Evolutionary conservation across 2,888 invertebrate genomes (phyloP), one percentile per base, ranked within the genome.

Genomic region (Cryptophagus acutangulus): DNA sequence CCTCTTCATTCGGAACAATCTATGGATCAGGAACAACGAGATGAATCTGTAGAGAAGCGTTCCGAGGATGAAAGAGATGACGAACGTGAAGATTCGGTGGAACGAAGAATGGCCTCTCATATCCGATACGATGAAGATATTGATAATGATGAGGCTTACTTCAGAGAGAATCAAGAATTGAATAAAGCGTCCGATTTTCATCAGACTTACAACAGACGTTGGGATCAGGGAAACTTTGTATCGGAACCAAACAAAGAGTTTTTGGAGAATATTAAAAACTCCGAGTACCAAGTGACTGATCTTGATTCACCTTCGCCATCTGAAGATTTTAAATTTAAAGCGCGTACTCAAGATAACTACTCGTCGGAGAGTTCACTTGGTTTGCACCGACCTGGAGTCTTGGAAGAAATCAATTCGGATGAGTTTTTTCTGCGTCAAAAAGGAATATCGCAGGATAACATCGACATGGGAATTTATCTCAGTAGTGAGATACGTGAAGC

Each of bases 341-440:
- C 39, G 13, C 33, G 26, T 12, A 39, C 38, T n/a, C 35, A 73
- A 34, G 78, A 77, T 43, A 70, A 69, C 1, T 77, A 76, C 38
- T 81, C 80, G 0, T 78, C 79, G 1, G 76, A 76, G 1, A 80
- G 79, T 49, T 79, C 80, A 0, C 67, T 70, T 17, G 75, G 74
- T 30, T 59, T 72, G 17, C 31, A 15, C 14, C 71, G 78, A 36
- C 75, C 75, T 36, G 81, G 82, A 1, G 82, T 87, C 2, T 77
- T 90, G 58, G 89, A 89, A 70, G 87, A 89, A 72, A 85, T 89
- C 51, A 83, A 88, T 62, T 85, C 87, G 29, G 89, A 90, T 67
- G 88, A 90, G 71, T 90, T 89, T 72, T 87, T 88, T 65, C 73
- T 89, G 45, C 77, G 88, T 52, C 84, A 84, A 67, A 82, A 85